These are phyloP conservation scores for Odontamblyopus lacepedii DNA, from an alignment of 2,797 vertebrate genomes.

Conservation along the genomic window DNA sequence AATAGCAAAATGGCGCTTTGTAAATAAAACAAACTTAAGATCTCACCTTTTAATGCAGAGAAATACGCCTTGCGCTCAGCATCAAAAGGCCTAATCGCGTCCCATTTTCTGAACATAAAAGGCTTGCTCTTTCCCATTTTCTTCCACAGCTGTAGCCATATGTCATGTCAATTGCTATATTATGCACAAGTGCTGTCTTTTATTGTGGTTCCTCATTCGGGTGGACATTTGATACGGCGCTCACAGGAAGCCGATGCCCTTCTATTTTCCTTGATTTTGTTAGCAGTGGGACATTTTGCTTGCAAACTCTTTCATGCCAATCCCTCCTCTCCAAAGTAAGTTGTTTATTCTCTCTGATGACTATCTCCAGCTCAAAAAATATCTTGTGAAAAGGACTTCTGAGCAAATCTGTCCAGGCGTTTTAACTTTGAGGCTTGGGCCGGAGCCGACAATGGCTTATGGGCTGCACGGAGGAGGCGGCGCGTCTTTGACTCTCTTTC, in stretches of 20 bases:
- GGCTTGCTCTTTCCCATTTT: conserved; percentile 56
- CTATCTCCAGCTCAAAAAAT: conserved; percentile 71
- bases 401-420: conserved; percentile 75
- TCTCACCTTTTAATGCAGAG: conserved; percentile 70
- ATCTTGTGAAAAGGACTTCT: conserved; percentile 76
- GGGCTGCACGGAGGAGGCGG: conserved; percentile 68
- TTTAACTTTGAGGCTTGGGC: conserved; percentile 74
- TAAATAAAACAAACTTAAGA: conserved; percentile 66
- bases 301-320: conserved; percentile 71
- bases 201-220: conserved; percentile 65
- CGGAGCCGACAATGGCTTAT: conserved; percentile 78
- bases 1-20: conserved; percentile 31
- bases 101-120: conserved; percentile 72
- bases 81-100: conserved; percentile 72
- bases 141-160: conserved; percentile 60
- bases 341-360: conserved; percentile 78
- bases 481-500: conserved; percentile 69
- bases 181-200: conserved; percentile 70
- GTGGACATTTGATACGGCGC: conserved; percentile 68
- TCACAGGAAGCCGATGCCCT: conserved; percentile 72
- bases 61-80: conserved; percentile 56
- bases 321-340: conserved; percentile 71
- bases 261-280: conserved; percentile 74
- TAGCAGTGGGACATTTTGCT: conserved; percentile 70
- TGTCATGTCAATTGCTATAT: conserved; percentile 72